Conservation (phyloP, 2,113 vertebrate species). For the Podarcis cretensis region DNA sequence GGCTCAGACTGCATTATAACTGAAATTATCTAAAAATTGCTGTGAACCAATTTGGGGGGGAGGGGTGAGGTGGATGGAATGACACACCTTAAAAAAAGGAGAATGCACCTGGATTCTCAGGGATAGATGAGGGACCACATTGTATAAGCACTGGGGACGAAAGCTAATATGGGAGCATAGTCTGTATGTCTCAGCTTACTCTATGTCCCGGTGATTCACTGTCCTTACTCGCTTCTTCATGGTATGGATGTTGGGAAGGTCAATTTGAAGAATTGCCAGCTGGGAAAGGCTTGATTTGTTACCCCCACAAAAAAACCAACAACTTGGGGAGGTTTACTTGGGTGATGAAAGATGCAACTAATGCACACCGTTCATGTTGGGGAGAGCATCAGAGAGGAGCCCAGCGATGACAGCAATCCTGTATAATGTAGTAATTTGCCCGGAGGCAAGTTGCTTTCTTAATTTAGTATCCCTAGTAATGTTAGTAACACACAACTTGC, state of each 20-base stretch:
- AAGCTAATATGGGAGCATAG: too few species aligned
- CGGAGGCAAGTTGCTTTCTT: slow-evolving; percentile 20
- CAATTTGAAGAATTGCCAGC: background rate
- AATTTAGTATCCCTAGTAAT: background rate
- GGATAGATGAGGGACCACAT: background rate
- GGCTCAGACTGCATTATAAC: background rate
- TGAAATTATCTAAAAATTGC: background rate
- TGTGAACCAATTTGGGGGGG: background rate
- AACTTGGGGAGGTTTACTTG: background rate
- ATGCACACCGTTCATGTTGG: background rate
- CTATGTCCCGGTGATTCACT: background rate
- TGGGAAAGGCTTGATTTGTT: background rate
- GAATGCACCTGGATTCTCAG: background rate
- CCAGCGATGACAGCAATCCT: slow-evolving; percentile 9
- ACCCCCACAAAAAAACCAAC: background rate
- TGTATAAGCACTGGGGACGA: too few species aligned
- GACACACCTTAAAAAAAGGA: too few species aligned
- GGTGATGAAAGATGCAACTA: background rate
- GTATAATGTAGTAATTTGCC: slow-evolving; percentile 34
- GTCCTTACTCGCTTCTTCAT: background rate
- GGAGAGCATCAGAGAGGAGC: background rate
- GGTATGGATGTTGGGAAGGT: background rate
- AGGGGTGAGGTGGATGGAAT: too few species aligned
- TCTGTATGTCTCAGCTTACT: background rate
- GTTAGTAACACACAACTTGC: slow-evolving; percentile 13